Conservation (phyloP, 2,888 invertebrate species). For the Noctua janthe region DNA sequence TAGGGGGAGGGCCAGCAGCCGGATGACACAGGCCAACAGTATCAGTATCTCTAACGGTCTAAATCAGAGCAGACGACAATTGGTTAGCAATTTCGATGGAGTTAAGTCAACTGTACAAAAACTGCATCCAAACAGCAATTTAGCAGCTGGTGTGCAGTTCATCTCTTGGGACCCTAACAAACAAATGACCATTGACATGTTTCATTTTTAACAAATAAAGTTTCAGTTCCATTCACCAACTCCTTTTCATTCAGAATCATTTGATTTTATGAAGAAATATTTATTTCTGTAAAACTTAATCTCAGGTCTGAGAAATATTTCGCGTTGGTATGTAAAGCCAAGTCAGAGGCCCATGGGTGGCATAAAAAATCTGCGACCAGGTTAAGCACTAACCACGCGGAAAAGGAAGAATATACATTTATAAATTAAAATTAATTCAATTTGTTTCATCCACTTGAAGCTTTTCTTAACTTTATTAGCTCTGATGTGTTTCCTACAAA, state of each 20-base stretch:
- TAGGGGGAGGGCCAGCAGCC: neutral
- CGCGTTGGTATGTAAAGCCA: neutral
- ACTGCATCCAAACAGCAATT: neutral
- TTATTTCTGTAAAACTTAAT: no score
- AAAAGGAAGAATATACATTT: neutral
- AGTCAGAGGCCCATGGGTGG: no score
- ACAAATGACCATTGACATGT: neutral
- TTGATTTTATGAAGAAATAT: neutral
- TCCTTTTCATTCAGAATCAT: neutral
- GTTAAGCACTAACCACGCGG: neutral
- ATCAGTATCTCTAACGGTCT: neutral
- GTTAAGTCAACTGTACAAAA: neutral
- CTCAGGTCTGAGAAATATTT: neutral
- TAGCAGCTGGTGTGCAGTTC: neutral
- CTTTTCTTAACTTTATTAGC: slow-evolving; percentile 42
- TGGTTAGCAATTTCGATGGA: neutral
- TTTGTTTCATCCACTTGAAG: slow-evolving; percentile 24
- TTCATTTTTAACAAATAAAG: neutral
- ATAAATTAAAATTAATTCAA: slow-evolving; percentile 4
- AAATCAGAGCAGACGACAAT: neutral
- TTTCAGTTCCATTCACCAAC: neutral
- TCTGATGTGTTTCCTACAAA: slow-evolving; percentile 37
- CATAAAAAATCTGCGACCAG: no score
- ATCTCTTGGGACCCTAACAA: neutral
- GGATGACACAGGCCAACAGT: neutral